Conservation (phyloP, 2,113 vertebrate genomes). For the Sprattus sprattus region DNA sequence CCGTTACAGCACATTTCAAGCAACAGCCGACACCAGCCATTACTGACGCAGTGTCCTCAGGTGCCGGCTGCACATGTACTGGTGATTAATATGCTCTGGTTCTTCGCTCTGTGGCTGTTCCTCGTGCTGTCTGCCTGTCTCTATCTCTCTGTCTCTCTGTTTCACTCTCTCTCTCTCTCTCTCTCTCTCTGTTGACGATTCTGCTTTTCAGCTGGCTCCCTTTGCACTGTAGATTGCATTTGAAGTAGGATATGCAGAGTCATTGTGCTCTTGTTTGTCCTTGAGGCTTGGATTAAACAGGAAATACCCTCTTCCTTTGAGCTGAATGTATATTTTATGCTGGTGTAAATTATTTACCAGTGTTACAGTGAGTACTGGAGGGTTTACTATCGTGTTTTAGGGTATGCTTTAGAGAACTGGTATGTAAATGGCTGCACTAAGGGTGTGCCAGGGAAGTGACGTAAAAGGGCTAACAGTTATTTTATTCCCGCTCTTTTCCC, state of each 20-base stretch:
- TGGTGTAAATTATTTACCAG: background rate
- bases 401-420: background rate
- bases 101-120: background rate
- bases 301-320: background rate
- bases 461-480: background rate
- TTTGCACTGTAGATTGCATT: background rate
- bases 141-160: background rate
- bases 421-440: background rate
- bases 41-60: constrained; percentile 37
- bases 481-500: background rate
- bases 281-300: background rate
- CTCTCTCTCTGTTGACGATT: background rate
- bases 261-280: constrained; percentile 13
- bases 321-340: background rate
- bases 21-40: background rate
- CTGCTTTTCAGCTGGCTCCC: background rate
- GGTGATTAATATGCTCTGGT: constrained; percentile 2
- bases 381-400: background rate
- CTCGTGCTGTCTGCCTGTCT: constrained; percentile 22
- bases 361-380: background rate
- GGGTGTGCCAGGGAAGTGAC: background rate
- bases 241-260: constrained; percentile 2
- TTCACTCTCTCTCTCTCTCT: constrained; percentile 12
- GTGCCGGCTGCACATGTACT: constrained; percentile 20
- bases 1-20: background rate